Conservation (phyloP, 2,888 invertebrate genomes). For the Hydriomena furcata region DNA sequence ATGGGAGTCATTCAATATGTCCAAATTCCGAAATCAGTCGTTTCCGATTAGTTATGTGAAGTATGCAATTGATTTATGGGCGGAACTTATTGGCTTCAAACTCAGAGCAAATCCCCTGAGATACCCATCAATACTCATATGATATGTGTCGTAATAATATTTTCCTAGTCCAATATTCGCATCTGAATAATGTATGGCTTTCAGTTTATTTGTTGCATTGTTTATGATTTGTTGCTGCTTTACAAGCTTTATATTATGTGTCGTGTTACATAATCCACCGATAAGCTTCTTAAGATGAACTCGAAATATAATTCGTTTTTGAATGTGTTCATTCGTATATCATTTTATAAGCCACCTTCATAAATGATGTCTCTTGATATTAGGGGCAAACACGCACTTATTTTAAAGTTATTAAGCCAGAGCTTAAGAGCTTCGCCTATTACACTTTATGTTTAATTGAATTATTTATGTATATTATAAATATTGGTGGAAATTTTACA, state of each 20-base stretch:
- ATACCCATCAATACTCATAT: conserved; percentile 41
- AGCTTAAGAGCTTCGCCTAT: conserved; percentile 2
- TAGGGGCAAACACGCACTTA: not conserved
- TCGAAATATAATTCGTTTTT: conserved; percentile 16
- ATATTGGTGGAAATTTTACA: no score
- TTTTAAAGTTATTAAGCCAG: not conserved
- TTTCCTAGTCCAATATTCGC: conserved; percentile 39
- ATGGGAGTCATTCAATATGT: not conserved
- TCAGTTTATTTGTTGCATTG: conserved; percentile 33
- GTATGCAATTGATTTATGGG: conserved; percentile 51
- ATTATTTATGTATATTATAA: no score
- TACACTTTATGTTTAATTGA: not conserved
- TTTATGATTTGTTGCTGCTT: conserved; percentile 34
- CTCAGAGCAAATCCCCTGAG: conserved; percentile 44
- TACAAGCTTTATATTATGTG: conserved; percentile 29
- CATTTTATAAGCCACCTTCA: conserved; percentile 9
- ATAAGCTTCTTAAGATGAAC: conserved; percentile 23
- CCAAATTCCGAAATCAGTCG: not conserved
- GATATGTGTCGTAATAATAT: conserved; percentile 43
- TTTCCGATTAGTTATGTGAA: conserved; percentile 47
- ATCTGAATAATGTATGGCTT: conserved; percentile 36
- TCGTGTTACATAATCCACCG: conserved; percentile 22
- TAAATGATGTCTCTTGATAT: conserved; percentile 3
- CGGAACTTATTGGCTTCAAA: conserved; percentile 54
- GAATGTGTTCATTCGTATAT: conserved; percentile 14